phyloP scores from a whole-genome alignment of 2,113 vertebrate species.

The Hippocampus abdominalis region DNA sequence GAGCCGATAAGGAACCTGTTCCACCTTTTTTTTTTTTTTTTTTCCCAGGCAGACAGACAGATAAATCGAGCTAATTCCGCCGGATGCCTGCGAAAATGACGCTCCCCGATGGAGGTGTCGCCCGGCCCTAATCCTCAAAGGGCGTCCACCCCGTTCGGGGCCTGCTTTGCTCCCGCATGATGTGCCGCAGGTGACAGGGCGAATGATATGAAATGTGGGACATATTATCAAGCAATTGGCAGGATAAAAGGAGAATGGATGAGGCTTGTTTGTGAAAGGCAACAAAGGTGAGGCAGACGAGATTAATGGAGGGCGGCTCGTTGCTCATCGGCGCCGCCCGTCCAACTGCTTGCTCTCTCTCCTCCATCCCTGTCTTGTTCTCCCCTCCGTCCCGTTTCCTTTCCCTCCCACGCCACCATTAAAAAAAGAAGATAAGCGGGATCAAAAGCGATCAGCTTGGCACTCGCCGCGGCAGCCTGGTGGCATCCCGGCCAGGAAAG shows the following conservation, averaged over 20 bases:
- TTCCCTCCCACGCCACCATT: constrained; percentile 59
- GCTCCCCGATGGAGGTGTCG: constrained; percentile 93
- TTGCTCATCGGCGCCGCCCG: constrained; percentile 91
- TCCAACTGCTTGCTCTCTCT: constrained; percentile 56
- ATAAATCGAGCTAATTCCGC: constrained; percentile 95
- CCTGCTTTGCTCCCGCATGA: constrained; percentile 90
- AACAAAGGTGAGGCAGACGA: constrained; percentile 92
- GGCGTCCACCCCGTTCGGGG: constrained; percentile 76
- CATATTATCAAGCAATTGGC: constrained; percentile 97
- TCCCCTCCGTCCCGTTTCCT: constrained; percentile 50
- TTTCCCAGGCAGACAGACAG: constrained; percentile 83
- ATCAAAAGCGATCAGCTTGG: constrained; percentile 64
- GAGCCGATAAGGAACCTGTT: constrained; percentile 85
- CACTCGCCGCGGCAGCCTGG: constrained; percentile 55
- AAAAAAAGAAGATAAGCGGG: constrained; percentile 31
- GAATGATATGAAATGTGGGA: constrained; percentile 96
- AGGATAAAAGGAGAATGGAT: constrained; percentile 98
- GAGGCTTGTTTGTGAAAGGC: constrained; percentile 91
- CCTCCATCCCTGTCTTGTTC: constrained; percentile 67
- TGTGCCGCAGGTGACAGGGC: constrained; percentile 93
- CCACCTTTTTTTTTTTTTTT: constrained; percentile 77
- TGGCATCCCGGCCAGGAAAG: constrained; percentile 56
- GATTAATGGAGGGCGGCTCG: constrained; percentile 97
- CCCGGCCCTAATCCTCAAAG: constrained; percentile 93
- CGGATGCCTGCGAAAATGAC: constrained; percentile 82